phyloP scores from a whole-genome alignment of 2,797 vertebrate species.

The Eulemur coronatus region DNA sequence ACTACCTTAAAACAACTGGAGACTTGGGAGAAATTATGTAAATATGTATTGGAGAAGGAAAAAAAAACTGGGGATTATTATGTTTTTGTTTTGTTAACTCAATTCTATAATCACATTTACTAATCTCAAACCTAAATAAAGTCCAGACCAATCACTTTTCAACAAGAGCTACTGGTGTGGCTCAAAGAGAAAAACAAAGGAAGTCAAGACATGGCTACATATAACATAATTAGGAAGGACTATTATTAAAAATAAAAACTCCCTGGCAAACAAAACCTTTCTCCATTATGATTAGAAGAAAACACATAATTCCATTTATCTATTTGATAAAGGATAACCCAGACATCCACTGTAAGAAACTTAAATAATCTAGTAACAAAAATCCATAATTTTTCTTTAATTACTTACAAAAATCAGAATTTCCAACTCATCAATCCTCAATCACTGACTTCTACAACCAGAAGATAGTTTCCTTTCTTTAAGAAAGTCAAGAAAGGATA shows the following conservation, averaged over 20 bases:
- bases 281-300: background rate
- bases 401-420: background rate
- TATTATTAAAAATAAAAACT: background rate
- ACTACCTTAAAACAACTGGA: background rate
- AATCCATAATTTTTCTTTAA: background rate
- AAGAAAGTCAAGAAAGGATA: slow-evolving; percentile 7
- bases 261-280: background rate
- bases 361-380: background rate
- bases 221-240: background rate
- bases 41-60: background rate
- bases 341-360: background rate
- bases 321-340: background rate
- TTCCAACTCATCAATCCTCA: background rate
- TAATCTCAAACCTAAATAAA: slow-evolving; percentile 32
- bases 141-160: slow-evolving; percentile 1
- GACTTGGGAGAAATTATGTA: background rate
- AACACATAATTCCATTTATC: background rate
- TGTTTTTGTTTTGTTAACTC: background rate
- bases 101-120: background rate
- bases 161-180: background rate
- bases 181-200: background rate
- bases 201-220: background rate
- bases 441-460: slow-evolving; percentile 3
- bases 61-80: background rate
- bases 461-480: background rate